Conservation (phyloP, 2,888 invertebrate species). For the Heliconius ethilla region DNA sequence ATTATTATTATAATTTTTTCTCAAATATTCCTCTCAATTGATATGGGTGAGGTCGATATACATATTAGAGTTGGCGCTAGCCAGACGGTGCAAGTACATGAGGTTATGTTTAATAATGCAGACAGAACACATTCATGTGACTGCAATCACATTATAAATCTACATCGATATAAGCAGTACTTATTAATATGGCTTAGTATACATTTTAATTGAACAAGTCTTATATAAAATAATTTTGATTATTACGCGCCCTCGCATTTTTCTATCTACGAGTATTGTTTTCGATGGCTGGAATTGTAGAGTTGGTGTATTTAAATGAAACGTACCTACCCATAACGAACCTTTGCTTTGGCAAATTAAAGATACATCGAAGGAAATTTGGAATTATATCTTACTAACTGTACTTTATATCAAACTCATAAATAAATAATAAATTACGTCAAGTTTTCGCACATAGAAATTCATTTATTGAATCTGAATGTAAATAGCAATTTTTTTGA, state of each 20-base stretch:
- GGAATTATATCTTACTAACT: no score
- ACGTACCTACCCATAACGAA: neutral
- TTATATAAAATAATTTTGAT: neutral
- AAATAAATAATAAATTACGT: neutral
- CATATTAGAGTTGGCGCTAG: slow-evolving; percentile 26
- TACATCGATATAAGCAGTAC: neutral
- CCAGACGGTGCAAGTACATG: slow-evolving; percentile 35
- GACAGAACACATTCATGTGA: slow-evolving; percentile 36
- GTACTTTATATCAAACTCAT: neutral
- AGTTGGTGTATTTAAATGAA: no score
- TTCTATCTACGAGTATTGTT: neutral
- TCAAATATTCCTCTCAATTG: neutral
- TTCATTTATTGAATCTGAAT: no score
- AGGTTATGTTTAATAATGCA: slow-evolving; percentile 41
- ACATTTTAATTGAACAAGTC: neutral
- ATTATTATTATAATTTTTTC: neutral
- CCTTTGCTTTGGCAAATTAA: neutral
- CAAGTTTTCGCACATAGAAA: no score
- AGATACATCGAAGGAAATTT: neutral
- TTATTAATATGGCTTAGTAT: neutral
- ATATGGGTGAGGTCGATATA: slow-evolving; percentile 25
- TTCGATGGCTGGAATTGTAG: neutral
- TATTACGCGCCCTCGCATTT: neutral
- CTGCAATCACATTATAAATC: slow-evolving; percentile 31
- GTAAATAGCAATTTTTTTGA: no score